A percentile compares a stretch with the other conserved stretches of the same genome.
These are phyloP conservation scores for Meleagris gallopavo DNA, from an alignment of 2,113 vertebrate genomes.

Conservation along the genomic window DNA sequence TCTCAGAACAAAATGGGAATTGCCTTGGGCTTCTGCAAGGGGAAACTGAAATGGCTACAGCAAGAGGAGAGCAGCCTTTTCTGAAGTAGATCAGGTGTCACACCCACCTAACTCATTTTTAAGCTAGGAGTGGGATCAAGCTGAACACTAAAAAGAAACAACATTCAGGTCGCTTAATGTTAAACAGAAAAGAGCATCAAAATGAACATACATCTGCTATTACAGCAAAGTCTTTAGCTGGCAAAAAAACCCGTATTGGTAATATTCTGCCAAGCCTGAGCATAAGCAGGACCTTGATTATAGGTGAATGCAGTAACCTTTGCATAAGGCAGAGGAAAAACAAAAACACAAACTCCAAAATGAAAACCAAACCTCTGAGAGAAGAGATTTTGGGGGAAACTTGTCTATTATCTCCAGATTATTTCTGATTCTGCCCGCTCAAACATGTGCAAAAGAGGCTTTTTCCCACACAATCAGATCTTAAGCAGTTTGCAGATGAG, in stretches of 20 bases:
- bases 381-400: neutral
- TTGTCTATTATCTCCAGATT: neutral
- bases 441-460: neutral
- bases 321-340: neutral
- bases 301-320: neutral
- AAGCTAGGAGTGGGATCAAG: neutral
- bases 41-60: conserved; percentile 1
- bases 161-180: neutral
- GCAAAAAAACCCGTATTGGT: neutral
- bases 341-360: neutral
- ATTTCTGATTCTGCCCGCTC: neutral
- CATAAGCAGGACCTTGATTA: neutral
- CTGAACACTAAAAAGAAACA: neutral
- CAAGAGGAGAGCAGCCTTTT: neutral
- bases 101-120: neutral
- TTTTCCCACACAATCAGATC: neutral
- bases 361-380: neutral
- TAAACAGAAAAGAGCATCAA: neutral
- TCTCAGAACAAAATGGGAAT: conserved; percentile 32
- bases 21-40: conserved; percentile 11
- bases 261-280: neutral
- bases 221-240: neutral
- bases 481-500: neutral
- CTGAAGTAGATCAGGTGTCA: neutral
- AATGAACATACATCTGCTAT: neutral